A percentile compares a stretch with the other conserved stretches of the same genome.
Conservation (phyloP, 2,888 invertebrate genomes). For the Onthophagus sagittarius region DNA sequence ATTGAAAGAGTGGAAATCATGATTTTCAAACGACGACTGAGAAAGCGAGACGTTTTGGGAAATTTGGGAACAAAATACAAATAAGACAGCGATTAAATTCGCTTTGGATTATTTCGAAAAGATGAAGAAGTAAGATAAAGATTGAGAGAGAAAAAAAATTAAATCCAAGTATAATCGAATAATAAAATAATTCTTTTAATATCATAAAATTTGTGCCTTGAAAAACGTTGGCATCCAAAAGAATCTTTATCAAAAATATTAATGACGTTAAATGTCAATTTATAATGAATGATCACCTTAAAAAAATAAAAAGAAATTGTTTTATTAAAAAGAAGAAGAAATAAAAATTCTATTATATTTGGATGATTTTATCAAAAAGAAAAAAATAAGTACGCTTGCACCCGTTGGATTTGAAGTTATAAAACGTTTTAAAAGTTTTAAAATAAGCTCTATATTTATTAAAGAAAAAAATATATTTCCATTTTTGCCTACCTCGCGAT, state of each 20-base stretch:
- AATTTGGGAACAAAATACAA: background rate
- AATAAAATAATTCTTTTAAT: background rate
- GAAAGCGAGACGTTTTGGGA: constrained; percentile 18
- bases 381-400: background rate
- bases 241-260: too few relatives aligned
- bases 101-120: too few relatives aligned
- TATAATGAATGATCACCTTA: too few relatives aligned
- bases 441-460: too few relatives aligned
- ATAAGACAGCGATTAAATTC: too few relatives aligned
- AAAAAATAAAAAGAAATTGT: background rate
- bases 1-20: constrained; percentile 78
- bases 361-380: background rate
- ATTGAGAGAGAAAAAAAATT: background rate
- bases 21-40: constrained; percentile 45
- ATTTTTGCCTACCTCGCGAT: background rate
- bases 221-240: background rate
- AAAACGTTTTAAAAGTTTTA: too few relatives aligned
- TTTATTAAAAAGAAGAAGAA: background rate
- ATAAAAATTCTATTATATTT: background rate
- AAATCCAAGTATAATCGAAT: background rate
- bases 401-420: too few relatives aligned
- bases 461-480: background rate
- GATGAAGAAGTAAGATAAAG: background rate
- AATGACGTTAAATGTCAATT: too few relatives aligned
- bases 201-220: background rate